Conservation (phyloP, 2,888 invertebrate genomes). For the Parnassius apollo region DNA sequence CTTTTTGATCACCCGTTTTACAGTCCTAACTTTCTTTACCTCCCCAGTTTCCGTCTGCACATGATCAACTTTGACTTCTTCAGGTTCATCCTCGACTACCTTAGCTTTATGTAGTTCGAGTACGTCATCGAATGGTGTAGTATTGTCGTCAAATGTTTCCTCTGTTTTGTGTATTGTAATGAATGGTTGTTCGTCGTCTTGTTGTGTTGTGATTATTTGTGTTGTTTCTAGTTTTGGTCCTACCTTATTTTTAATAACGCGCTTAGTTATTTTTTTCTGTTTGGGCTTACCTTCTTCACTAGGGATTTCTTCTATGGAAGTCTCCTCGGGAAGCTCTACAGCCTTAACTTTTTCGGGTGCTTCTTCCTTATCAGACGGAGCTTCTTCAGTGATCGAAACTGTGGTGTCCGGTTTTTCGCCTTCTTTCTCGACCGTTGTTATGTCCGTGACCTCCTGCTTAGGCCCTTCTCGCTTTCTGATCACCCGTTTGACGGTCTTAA, state of each 20-base stretch:
- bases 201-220: constrained; percentile 23
- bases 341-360: too few relatives aligned
- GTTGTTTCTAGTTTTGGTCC: constrained; percentile 38
- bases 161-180: constrained; percentile 37
- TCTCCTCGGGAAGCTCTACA: background rate
- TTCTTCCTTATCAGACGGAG: constrained; percentile 31
- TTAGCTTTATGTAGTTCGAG: constrained; percentile 30
- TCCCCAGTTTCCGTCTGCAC: constrained; percentile 23
- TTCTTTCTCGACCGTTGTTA: too few relatives aligned
- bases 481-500: too few relatives aligned
- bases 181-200: constrained; percentile 35
- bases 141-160: constrained; percentile 32
- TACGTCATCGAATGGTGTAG: constrained; percentile 34
- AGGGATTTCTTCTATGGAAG: constrained; percentile 21
- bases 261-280: background rate
- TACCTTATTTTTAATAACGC: constrained; percentile 32
- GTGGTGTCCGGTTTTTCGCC: too few relatives aligned
- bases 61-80: constrained; percentile 32
- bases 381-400: background rate
- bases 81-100: constrained; percentile 13
- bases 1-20: constrained; percentile 41
- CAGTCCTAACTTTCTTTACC: constrained; percentile 25
- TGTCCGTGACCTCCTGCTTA: too few relatives aligned
- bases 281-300: constrained; percentile 29
- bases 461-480: too few relatives aligned